Percentiles rank a stretch among this genome's conserved stretches.
Evolutionary conservation across 1,140 invertebrate genomes (phyloP).

Genomic region (Gryon sp.): DNA sequence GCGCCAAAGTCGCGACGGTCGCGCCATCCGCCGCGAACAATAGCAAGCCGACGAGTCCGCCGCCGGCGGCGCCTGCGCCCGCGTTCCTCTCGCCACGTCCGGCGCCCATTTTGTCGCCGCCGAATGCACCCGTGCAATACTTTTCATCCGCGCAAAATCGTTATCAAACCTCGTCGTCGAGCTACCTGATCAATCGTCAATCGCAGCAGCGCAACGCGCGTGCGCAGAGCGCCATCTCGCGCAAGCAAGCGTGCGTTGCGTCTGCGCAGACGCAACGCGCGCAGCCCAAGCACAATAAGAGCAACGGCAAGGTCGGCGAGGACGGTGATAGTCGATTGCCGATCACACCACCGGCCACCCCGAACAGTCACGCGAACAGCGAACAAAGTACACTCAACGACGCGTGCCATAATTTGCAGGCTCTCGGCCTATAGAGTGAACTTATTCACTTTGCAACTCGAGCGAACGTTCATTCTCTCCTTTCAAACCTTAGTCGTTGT

Average conservation of each 20-base stretch:
- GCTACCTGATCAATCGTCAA: constrained; percentile 41
- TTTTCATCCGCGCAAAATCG: constrained; percentile 68
- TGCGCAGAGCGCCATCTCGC: constrained; percentile 10
- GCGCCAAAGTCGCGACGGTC: background rate
- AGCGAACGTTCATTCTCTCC: no score
- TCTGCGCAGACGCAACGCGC: constrained; percentile 59
- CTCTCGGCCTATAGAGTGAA: constrained; percentile 73
- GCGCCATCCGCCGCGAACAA: background rate
- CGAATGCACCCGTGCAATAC: constrained; percentile 74
- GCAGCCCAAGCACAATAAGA: constrained; percentile 71
- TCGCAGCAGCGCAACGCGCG: constrained; percentile 29
- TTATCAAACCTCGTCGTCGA: constrained; percentile 56
- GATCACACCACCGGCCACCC: constrained; percentile 73
- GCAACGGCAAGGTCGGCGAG: constrained; percentile 69
- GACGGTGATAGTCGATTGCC: constrained; percentile 69
- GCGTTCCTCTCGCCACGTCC: constrained; percentile 71
- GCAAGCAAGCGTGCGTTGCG: constrained; percentile 41
- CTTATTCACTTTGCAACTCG: no score
- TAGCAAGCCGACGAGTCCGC: constrained; percentile 66
- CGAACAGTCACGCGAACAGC: constrained; percentile 59
- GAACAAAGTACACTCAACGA: constrained; percentile 73
- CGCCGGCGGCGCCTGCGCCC: constrained; percentile 70
- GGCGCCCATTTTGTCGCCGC: constrained; percentile 73
- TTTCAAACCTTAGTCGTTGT: no score
- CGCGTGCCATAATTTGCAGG: constrained; percentile 77